Evolutionary conservation across 1,140 invertebrate species (phyloP).

Genomic region (Dinoponera quadriceps): DNA sequence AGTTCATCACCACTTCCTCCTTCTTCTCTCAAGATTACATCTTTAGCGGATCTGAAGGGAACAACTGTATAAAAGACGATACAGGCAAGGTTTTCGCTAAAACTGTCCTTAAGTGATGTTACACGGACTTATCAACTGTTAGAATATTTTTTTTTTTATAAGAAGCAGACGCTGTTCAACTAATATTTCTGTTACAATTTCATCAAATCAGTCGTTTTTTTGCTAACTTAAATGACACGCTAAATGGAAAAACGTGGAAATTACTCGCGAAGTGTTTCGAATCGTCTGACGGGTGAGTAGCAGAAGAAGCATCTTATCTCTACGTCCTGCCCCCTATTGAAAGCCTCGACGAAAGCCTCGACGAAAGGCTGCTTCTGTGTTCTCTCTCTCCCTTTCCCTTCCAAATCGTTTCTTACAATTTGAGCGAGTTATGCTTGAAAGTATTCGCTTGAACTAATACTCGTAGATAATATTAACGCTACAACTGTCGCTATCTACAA

Average conservation of each 20-base stretch:
- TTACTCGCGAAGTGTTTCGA: constrained; percentile 29
- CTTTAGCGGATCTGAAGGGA: neutral
- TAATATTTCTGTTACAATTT: constrained; percentile 12
- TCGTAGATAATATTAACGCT: constrained; percentile 58
- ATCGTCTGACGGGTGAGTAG: constrained; percentile 45
- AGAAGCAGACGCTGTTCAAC: neutral
- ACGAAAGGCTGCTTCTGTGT: constrained; percentile 19
- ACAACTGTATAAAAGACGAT: neutral
- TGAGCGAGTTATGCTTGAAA: constrained; percentile 25
- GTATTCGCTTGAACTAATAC: constrained; percentile 34
- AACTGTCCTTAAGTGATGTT: constrained; percentile 2
- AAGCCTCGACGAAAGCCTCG: neutral
- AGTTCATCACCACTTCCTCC: neutral
- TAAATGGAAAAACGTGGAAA: neutral
- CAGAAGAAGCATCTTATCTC: constrained; percentile 31
- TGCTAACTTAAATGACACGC: neutral
- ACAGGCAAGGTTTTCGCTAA: neutral
- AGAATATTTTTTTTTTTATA: constrained; percentile 1
- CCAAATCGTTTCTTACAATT: constrained; percentile 10
- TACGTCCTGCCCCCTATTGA: neutral
- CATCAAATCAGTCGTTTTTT: neutral
- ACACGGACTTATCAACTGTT: neutral
- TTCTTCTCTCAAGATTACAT: neutral
- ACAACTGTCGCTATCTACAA: constrained; percentile 63
- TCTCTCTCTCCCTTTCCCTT: neutral